Conservation (phyloP, 2,113 vertebrate genomes). For the Emberiza fucata region DNA sequence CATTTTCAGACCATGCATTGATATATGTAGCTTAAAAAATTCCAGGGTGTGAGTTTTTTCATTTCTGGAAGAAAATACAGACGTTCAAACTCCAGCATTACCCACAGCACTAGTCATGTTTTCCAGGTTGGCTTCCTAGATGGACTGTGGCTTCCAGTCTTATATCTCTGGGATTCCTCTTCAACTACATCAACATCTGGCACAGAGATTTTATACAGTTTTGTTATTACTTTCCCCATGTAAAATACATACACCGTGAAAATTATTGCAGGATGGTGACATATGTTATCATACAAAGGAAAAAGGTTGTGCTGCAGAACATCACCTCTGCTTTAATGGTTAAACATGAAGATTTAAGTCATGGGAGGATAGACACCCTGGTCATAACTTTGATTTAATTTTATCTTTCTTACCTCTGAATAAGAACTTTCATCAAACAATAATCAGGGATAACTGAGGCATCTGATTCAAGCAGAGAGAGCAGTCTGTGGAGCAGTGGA, state of each 20-base stretch:
- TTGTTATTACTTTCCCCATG: neutral
- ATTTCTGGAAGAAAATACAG: neutral
- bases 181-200: slow-evolving; percentile 23
- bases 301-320: neutral
- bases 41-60: neutral
- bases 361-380: neutral
- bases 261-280: neutral
- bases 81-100: neutral
- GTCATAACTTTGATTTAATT: neutral
- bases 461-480: neutral
- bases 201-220: neutral
- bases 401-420: neutral
- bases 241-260: neutral
- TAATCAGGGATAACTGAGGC: neutral
- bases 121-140: slow-evolving; percentile 36
- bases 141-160: slow-evolving; percentile 5
- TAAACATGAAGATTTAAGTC: neutral
- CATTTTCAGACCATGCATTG: neutral
- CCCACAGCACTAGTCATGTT: neutral
- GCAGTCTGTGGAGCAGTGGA: neutral
- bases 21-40: slow-evolving; percentile 1
- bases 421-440: neutral
- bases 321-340: neutral
- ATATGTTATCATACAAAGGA: neutral
- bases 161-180: slow-evolving; percentile 12